Evolutionary conservation across 2,797 vertebrate genomes (phyloP), one percentile per base, ranked within the genome.

Genomic region (Eospalax fontanierii): DNA sequence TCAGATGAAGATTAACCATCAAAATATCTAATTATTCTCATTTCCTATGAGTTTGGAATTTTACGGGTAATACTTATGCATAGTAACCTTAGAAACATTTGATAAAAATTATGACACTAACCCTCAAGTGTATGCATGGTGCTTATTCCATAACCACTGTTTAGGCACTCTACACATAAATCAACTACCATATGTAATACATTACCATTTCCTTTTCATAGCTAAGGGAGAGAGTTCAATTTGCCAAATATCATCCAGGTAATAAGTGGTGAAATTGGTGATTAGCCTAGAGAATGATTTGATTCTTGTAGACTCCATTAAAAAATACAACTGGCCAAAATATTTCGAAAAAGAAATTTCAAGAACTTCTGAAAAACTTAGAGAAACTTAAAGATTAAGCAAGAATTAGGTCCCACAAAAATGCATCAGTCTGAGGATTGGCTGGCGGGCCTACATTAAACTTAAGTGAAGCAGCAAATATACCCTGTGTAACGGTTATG

Each of bases 31-130:
- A 76, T 35, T 84, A 28, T 6, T 88, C 15, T 59, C 14, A 65
- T 75, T 93, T 86, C 80, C 38, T 88, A 70, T 92, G 21, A 57
- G 4, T 66, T 89, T 71, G 5, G 12, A 50, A 83, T 71, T 79
- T 93, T 50, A 91, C 21, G 76, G 33, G 24, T 89, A 73, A 65
- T 75, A 4, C 15, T 61, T 33, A 81, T 9, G 22, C 0, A 4
- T 43, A 3, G 0, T 33, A 68, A 93, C 46, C 78, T 79, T 50
- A 63, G 75, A 84, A 81, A 6, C 1, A 91, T 66, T 83, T 88
- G 19, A 73, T 68, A 40, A 50, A 66, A 50, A 61, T 71, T 66
- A 6, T 91, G 54, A 70, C 63, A 46, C 30, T 40, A 61, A 88
- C 59, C 30, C 70, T 59, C 68, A 18, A 71, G 18, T 57, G 33